A percentile compares a stretch with the other conserved stretches of the same genome.
Evolutionary conservation across 2,797 vertebrate species (phyloP).

Genomic region (Australoheros facetus): DNA sequence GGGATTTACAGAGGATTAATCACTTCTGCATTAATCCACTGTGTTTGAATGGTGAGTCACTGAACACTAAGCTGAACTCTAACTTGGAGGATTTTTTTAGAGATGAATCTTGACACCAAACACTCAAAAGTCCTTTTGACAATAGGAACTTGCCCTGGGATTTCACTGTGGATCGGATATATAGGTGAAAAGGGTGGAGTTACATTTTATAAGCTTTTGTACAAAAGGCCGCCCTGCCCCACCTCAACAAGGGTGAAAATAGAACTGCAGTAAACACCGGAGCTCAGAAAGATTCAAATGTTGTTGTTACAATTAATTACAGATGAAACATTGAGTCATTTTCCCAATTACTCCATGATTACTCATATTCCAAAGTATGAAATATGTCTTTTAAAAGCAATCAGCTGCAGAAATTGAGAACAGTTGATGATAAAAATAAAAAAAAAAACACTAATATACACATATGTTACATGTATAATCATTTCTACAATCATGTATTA

Average conservation of each 20-base stretch:
- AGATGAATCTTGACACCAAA: conserved; percentile 5
- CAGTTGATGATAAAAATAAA: neutral
- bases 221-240: neutral
- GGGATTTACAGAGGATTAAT: conserved; percentile 52
- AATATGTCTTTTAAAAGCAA: neutral
- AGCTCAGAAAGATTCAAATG: neutral
- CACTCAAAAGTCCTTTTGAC: neutral
- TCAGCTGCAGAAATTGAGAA: neutral
- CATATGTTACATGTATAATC: neutral
- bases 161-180: neutral
- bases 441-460: neutral
- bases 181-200: neutral
- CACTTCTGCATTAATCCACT: conserved; percentile 23
- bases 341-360: accelerated
- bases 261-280: neutral
- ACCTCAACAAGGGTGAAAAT: neutral
- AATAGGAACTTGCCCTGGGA: neutral
- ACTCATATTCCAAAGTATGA: neutral
- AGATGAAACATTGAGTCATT: accelerated
- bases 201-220: neutral
- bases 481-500: neutral
- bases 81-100: conserved; percentile 11
- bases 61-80: conserved; percentile 5
- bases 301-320: neutral
- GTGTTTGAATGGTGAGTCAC: conserved; percentile 9